Conservation (phyloP, 53 echinoderm and acorn worm genomes). For the Henricia sp. region DNA sequence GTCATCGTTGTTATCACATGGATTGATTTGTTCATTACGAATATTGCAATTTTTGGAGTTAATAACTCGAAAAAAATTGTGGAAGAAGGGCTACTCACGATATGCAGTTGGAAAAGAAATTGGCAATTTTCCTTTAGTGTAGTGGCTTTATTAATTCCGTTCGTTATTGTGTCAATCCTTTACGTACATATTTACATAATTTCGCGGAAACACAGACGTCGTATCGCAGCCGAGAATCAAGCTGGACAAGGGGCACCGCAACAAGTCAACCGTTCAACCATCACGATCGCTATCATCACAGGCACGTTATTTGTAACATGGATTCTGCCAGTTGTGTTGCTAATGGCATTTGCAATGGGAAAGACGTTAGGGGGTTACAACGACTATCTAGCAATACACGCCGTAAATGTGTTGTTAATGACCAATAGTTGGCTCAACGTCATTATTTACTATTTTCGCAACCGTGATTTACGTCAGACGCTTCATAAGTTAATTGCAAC, state of each 20-base stretch:
- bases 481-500: background rate
- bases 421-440: background rate
- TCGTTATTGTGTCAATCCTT: background rate
- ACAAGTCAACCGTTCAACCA: background rate
- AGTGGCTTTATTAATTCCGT: background rate
- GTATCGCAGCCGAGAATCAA: slow-evolving; percentile 3
- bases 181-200: background rate
- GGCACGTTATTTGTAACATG: background rate
- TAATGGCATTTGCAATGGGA: too few species aligned
- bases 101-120: background rate
- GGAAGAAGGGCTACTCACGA: too few species aligned
- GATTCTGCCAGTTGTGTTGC: background rate
- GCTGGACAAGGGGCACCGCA: background rate
- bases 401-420: background rate
- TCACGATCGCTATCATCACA: slow-evolving; percentile 8
- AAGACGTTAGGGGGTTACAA: too few species aligned
- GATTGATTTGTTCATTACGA: background rate
- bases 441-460: background rate
- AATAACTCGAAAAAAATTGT: background rate
- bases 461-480: background rate
- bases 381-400: background rate
- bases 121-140: background rate
- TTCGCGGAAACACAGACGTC: background rate
- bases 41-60: background rate
- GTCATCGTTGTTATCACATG: background rate